Evolutionary conservation across 2,113 vertebrate genomes (phyloP), one percentile per base, ranked within the genome.

Genomic region (Elgaria multicarinata): DNA sequence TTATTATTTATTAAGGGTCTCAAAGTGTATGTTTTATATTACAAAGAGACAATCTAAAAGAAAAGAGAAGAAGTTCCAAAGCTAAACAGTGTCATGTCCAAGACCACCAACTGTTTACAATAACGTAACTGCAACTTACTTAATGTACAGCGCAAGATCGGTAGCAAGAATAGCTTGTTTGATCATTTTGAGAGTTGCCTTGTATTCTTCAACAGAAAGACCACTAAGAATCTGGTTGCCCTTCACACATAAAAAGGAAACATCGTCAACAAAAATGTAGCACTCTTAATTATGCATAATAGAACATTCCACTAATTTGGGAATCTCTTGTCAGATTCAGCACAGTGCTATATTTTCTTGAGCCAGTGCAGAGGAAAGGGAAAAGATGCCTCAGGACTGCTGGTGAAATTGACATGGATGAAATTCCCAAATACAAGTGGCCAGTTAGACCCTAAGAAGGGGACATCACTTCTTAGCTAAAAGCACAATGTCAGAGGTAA

Each of bases 91-190:
- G 64, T 28, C 33, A 33, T 55, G 62, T 18, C 39, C 71, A 90
- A 89, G 3, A 66, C 36, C 16, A 80, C 64, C 8, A 58, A 58
- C 39, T 53, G 1, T 46, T 74, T 46, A 75, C 72, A 6, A 33
- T 72, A 88, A 64, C 14, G 6, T 42, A 16, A 82, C 71, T 87
- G 39, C 93, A 87, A 98, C 99, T 96, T 98, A 99, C 99, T 99
- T 99, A 95, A 99, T 98, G 93, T 99, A 99, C 44, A 99, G 96
- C 26, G 99, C 99, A 39, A 99, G 96, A 94, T 99, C 99, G 22
- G 99, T 99, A 91, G 99, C 98, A 95, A 99, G 97, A 96, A 99
- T 99, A 83, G 99, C 98, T 93, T 98, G 98, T 96, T 99, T 98
- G 91, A 99, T 99, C 97, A 99, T 99, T 97, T 98, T 99, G 97